Base-by-base conservation (phyloP, 2,888 invertebrate genomes). In the Belgica antarctica region DNA sequence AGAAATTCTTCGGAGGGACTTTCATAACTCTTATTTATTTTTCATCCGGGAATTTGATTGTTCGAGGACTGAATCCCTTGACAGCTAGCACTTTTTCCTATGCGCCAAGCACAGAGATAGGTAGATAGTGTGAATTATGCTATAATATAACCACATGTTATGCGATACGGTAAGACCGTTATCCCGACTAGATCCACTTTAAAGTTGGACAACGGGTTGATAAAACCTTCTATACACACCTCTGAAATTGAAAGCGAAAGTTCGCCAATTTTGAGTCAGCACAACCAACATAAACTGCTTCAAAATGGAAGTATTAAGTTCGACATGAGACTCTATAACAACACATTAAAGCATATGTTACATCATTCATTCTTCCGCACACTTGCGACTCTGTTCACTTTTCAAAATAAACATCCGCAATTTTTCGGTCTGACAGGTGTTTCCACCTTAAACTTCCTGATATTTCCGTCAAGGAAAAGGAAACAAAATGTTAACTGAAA, bases 1-100 rank as follows among this genome's bases (percentile, higher is more conserved):
- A 4, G 15, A 24, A 65, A 65, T 25, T 65, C 47, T 65, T 46
- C 27, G 28, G 22, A 17, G n/a, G 15, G 15, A 7, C 12, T 12
- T 62, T 62, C 62, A 22, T 59, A 59, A 59, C 27, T 59, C 59
- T 68, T 68, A 68, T 68, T 68, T 68, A 68, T 68, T 57, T 57
- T 12, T 27, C 68, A 15, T 10, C 8, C 17, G 68, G 47, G 68
- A 68, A 68, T 68, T n/a, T 68, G 57, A 68, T 68, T 68, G 15
- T 59, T 59, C 59, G 12, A 59, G 27, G 59, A 27, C 52, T 22
- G 17, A 22, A 52, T 5, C n/a, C n/a, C n/a, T n/a, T n/a, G n/a
- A n/a, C n/a, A n/a, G n/a, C n/a, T n/a, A n/a, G n/a, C n/a, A n/a
- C n/a, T n/a, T n/a, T n/a, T n/a, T n/a, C n/a, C n/a, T n/a, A n/a